phyloP scores from a whole-genome alignment of 2,113 vertebrate species.

The Chaenogobius annularis region DNA sequence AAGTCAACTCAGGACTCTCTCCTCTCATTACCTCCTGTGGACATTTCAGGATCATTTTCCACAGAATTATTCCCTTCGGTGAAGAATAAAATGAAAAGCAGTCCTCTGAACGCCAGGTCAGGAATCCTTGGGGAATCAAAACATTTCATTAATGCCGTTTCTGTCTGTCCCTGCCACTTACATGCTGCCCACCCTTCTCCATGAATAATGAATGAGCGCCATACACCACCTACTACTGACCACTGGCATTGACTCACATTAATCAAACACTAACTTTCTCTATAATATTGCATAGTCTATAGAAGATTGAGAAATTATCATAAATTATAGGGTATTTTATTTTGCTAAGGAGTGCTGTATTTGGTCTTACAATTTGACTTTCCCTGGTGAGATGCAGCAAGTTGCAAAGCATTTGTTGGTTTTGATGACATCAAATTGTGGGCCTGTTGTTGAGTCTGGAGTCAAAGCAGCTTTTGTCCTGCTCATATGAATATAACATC shows the following conservation, averaged over 20 bases:
- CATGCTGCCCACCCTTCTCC: constrained; percentile 61
- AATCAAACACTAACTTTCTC: constrained; percentile 15
- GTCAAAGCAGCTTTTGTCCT: constrained; percentile 75
- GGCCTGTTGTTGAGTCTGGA: constrained; percentile 67
- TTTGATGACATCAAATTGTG: constrained; percentile 77
- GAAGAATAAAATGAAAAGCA: constrained; percentile 35
- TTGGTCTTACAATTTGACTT: neutral
- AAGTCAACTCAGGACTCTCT: constrained; percentile 52
- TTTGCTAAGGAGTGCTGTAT: neutral
- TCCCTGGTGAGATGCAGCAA: constrained; percentile 11
- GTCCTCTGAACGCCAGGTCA: constrained; percentile 54
- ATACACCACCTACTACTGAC: constrained; percentile 66
- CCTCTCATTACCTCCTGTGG: constrained; percentile 33
- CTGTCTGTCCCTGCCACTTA: constrained; percentile 63
- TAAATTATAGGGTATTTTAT: neutral
- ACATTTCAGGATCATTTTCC: constrained; percentile 34
- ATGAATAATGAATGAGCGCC: constrained; percentile 73
- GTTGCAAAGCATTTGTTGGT: constrained; percentile 41
- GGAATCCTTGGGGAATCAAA: constrained; percentile 55
- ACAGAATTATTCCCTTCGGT: constrained; percentile 40
- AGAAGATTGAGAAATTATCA: neutral
- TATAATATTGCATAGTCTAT: neutral
- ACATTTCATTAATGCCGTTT: constrained; percentile 63
- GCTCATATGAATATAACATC: constrained; percentile 62
- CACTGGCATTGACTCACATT: constrained; percentile 46